A percentile compares a stretch with the other conserved stretches of the same genome.
Evolutionary conservation across 1,140 invertebrate species (phyloP).

Genomic region (Papilio helenus): DNA sequence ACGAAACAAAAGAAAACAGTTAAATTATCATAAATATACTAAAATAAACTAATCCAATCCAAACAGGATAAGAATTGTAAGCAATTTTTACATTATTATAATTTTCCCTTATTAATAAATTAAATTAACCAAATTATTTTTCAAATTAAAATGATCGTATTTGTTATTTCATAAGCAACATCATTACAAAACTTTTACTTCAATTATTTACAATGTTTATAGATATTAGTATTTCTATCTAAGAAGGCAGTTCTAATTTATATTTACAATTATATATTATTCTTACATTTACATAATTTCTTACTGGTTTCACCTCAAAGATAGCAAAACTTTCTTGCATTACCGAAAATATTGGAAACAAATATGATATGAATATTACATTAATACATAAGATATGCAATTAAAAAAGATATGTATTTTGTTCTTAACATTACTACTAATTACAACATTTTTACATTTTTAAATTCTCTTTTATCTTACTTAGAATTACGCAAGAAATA

Average conservation of each 20-base stretch:
- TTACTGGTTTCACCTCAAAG: conserved; percentile 5
- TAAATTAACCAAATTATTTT: not conserved
- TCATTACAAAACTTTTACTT: conserved; percentile 55
- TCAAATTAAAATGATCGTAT: not conserved
- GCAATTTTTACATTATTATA: not conserved
- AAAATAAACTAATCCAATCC: not conserved
- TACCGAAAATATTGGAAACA: not conserved
- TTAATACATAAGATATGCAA: conserved; percentile 15
- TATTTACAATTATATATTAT: conserved; percentile 62
- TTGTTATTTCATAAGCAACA: conserved; percentile 49
- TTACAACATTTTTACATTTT: conserved; percentile 27
- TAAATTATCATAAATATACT: not conserved
- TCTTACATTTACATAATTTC: conserved; percentile 43
- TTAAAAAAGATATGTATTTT: conserved; percentile 31
- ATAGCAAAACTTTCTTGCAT: conserved; percentile 2
- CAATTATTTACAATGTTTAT: conserved; percentile 65
- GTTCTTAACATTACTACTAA: conserved; percentile 16
- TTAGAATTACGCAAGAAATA: conserved; percentile 5
- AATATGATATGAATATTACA: not conserved
- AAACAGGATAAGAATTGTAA: not conserved
- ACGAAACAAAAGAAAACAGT: not conserved
- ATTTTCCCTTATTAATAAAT: too few relatives aligned
- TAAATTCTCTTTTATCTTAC: conserved; percentile 24
- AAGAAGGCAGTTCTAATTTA: conserved; percentile 75
- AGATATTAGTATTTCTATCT: conserved; percentile 59